Base-by-base conservation (phyloP, 2,888 invertebrate genomes). In the Hylaea fasciaria region DNA sequence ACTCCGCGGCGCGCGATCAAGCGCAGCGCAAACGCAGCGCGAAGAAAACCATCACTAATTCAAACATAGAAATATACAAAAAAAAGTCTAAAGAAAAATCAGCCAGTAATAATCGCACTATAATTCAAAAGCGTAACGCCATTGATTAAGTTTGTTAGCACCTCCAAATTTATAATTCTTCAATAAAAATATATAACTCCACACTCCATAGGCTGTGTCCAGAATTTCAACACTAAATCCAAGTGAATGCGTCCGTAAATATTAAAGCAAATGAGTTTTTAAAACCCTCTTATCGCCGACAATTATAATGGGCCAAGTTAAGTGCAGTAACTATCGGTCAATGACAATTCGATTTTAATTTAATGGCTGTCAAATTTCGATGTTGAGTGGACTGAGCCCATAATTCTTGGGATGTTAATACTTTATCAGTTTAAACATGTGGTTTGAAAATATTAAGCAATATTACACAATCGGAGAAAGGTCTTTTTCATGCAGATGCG, bases 321-420 rank as follows among this genome's bases (percentile, higher is more conserved):
- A 85, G 81, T 83, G 85, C 78, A 76, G 81, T 81, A 83, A 81
- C 74, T 72, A 72, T 75, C 74, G 70, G 73, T 77, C 77, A 78
- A 81, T 83, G 80, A 81, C 86, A 81, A 82, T 82, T 72, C 69
- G 70, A 82, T 85, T 88, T 86, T 87, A 89, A 89, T 89, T 88
- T 84, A 84, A 86, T 81, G 70, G 76, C 80, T 85, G 84, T 83
- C 81, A 82, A 82, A 80, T 68, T 71, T 70, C 68, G 62, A 71
- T 70, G 72, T 76, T 70, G 77, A 80, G 78, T 77, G 73, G 68
- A 69, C 66, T 68, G 69, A 63, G 70, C 62, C 73, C 71, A 71
- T 74, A 74, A 58, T 65, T 62, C 65, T 64, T 66, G 69, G 68
- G 71, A 73, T 68, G 66, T 51, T 60, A 67, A 65, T 68, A 68